These are phyloP conservation scores for Plecotus auritus DNA, from an alignment of 2,113 vertebrate species.

Conservation along the genomic window DNA sequence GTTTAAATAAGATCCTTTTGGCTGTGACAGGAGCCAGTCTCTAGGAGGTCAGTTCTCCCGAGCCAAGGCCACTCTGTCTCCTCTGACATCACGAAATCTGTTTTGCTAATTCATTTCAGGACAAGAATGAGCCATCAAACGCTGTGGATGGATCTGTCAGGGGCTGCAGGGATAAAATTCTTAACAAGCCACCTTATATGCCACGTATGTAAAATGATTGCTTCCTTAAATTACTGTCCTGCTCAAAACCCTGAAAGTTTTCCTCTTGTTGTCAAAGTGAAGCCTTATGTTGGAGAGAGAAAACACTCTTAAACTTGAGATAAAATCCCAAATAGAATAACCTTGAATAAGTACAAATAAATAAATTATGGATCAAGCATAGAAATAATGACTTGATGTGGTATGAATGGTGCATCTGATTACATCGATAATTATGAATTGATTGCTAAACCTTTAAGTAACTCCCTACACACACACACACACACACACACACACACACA, in stretches of 20 bases:
- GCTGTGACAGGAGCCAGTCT: not conserved
- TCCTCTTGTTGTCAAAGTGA: not conserved
- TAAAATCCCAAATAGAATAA: not conserved
- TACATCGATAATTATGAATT: not conserved
- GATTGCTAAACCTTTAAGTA: not conserved
- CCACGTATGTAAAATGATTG: slow-evolving; percentile 83
- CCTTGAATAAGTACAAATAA: not conserved
- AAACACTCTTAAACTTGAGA: not conserved
- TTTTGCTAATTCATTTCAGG: slow-evolving; percentile 79
- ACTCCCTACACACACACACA: accelerated
- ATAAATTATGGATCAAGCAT: not conserved
- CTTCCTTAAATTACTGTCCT: not conserved
- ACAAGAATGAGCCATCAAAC: slow-evolving; percentile 94
- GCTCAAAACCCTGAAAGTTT: not conserved
- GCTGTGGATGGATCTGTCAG: slow-evolving; percentile 88
- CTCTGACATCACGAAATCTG: not conserved
- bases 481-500: not conserved
- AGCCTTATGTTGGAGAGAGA: not conserved
- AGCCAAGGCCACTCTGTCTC: not conserved
- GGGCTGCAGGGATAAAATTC: slow-evolving; percentile 66
- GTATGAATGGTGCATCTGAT: not conserved
- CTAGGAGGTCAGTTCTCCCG: not conserved
- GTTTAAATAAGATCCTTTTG: not conserved
- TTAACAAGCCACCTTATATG: slow-evolving; percentile 88
- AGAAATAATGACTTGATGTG: not conserved